Evolutionary conservation across 2,113 vertebrate species (phyloP).

Genomic region (Pluvialis apricaria): DNA sequence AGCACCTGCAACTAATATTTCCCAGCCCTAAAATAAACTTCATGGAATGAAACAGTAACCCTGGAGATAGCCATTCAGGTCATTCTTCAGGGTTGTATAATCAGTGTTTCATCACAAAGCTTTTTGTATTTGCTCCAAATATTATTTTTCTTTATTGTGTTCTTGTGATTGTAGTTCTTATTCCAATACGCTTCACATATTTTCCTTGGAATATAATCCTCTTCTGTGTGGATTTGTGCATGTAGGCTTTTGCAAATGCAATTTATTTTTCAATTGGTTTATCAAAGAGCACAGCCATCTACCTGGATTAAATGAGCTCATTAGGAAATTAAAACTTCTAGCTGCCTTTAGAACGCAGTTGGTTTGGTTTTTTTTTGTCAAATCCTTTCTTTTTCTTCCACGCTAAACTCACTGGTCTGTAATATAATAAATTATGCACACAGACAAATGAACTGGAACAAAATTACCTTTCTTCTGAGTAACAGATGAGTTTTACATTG

Average conservation of each 20-base stretch:
- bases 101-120: not conserved
- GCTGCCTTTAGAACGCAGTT: not conserved
- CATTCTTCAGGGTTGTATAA: not conserved
- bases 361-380: not conserved
- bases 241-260: constrained; percentile 5
- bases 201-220: constrained; percentile 39
- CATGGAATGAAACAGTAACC: not conserved
- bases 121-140: constrained; percentile 6
- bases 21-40: not conserved
- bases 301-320: constrained; percentile 36
- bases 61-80: not conserved
- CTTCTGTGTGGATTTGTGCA: constrained; percentile 4
- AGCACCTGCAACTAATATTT: not conserved
- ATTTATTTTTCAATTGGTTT: constrained; percentile 53
- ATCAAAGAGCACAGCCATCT: constrained; percentile 3
- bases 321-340: constrained; percentile 48
- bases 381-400: not conserved
- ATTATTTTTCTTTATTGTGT: constrained; percentile 23
- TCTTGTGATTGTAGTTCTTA: not conserved
- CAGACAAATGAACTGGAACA: constrained; percentile 25
- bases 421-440: constrained; percentile 24
- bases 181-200: not conserved
- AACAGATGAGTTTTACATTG: constrained; percentile 37
- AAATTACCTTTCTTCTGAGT: constrained; percentile 1
- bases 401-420: not conserved